A percentile compares a stretch with the other conserved stretches of the same genome.
Evolutionary conservation across 2,888 invertebrate species (phyloP).

Genomic region (Platypus cylindrus): DNA sequence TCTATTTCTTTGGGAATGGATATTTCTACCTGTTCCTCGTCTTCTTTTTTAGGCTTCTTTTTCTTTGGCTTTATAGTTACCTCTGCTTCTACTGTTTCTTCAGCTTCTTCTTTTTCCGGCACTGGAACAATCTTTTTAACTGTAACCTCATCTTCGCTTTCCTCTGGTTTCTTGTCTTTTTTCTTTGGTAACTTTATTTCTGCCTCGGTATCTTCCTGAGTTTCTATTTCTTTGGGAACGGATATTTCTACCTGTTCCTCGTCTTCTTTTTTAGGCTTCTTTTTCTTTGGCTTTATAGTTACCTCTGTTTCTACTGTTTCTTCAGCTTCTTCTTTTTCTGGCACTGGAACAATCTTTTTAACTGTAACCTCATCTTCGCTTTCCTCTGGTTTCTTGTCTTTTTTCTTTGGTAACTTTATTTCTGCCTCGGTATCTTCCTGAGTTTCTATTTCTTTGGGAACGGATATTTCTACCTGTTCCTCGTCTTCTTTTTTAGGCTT

Average conservation of each 20-base stretch:
- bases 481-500: constrained; percentile 22
- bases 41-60: constrained; percentile 10
- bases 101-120: constrained; percentile 49
- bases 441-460: constrained; percentile 33
- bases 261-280: too few relatives aligned
- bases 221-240: constrained; percentile 2
- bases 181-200: constrained; percentile 41
- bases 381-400: constrained; percentile 24
- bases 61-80: constrained; percentile 26
- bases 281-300: constrained; percentile 9
- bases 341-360: constrained; percentile 29
- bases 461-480: constrained; percentile 4
- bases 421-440: constrained; percentile 56
- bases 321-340: constrained; percentile 47
- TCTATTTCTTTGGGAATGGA: constrained; percentile 31
- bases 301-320: constrained; percentile 36
- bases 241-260: constrained; percentile 26
- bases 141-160: constrained; percentile 23
- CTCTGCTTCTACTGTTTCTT: constrained; percentile 29
- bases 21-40: constrained; percentile 33
- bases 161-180: constrained; percentile 23
- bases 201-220: constrained; percentile 57
- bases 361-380: constrained; percentile 23
- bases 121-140: constrained; percentile 28
- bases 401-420: constrained; percentile 39